Conservation (phyloP, 2,797 vertebrate species). For the Gambelia wislizenii region DNA sequence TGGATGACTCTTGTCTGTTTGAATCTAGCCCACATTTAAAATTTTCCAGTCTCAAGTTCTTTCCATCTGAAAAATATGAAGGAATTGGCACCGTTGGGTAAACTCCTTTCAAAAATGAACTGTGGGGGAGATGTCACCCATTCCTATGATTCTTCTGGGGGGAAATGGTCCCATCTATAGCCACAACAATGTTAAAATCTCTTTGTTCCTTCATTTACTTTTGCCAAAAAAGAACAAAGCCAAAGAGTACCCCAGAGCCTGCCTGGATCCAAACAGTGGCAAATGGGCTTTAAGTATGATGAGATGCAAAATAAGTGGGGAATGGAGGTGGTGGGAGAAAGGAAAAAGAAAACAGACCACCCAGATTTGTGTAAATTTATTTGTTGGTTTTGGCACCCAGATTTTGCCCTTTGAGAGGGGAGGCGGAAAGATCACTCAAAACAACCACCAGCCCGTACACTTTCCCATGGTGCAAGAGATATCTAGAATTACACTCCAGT, state of each 20-base stretch:
- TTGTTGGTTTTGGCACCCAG: slow-evolving; percentile 54
- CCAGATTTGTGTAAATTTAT: slow-evolving; percentile 51
- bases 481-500: neutral
- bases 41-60: too few species aligned
- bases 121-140: too few species aligned
- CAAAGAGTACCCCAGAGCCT: slow-evolving; percentile 9
- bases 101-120: too few species aligned
- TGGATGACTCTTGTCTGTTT: too few species aligned
- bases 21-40: too few species aligned
- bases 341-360: slow-evolving; percentile 50
- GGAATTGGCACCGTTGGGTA: too few species aligned
- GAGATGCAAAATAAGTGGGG: slow-evolving; percentile 51
- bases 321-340: neutral
- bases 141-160: neutral
- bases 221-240: slow-evolving; percentile 41
- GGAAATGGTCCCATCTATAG: neutral
- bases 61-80: too few species aligned
- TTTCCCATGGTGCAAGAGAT: slow-evolving; percentile 24
- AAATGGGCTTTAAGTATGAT: slow-evolving; percentile 40
- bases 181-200: neutral
- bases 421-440: neutral
- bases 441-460: neutral
- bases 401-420: neutral
- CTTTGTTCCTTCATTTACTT: neutral
- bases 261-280: slow-evolving; percentile 29